Percentiles rank a stretch among this genome's conserved stretches.
Evolutionary conservation across 2,888 invertebrate species (phyloP).

Genomic region (Cheilosia urbana): DNA sequence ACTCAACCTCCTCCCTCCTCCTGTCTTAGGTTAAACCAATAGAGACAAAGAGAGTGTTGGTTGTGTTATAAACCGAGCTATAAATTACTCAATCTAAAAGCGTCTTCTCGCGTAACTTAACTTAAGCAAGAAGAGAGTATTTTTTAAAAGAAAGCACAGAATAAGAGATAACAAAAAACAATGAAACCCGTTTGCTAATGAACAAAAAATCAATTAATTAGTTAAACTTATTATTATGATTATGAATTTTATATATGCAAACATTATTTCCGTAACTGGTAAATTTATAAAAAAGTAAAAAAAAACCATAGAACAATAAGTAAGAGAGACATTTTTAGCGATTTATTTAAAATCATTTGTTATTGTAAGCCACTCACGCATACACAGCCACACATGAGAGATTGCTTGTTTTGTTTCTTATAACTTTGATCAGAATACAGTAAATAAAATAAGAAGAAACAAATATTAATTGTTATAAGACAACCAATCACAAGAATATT

Average conservation of each 20-base stretch:
- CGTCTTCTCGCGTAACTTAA: slow-evolving; percentile 22
- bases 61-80: slow-evolving; percentile 66
- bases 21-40: slow-evolving; percentile 60
- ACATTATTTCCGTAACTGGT: slow-evolving; percentile 36
- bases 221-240: slow-evolving; percentile 47
- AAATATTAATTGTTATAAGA: slow-evolving; percentile 9
- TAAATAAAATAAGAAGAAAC: slow-evolving; percentile 4
- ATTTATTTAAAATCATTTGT: slow-evolving; percentile 67
- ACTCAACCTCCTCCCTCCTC: slow-evolving; percentile 2
- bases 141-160: slow-evolving; percentile 48
- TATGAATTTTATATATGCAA: slow-evolving; percentile 47
- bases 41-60: slow-evolving; percentile 28
- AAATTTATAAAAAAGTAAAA: slow-evolving; percentile 10
- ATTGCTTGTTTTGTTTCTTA: slow-evolving; percentile 35
- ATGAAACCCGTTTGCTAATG: slow-evolving; percentile 22
- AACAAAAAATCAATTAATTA: slow-evolving; percentile 55
- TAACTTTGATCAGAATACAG: slow-evolving; percentile 51
- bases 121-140: slow-evolving; percentile 21
- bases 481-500: slow-evolving; percentile 46
- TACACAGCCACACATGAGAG: slow-evolving; percentile 24
- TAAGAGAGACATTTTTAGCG: slow-evolving; percentile 45
- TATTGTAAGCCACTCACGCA: slow-evolving; percentile 48
- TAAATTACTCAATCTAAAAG: slow-evolving; percentile 59
- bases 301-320: slow-evolving; percentile 50
- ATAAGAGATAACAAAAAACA: slow-evolving; percentile 21